Evolutionary conservation across 2,888 invertebrate genomes (phyloP).

Genomic region (Rotaria sp.): DNA sequence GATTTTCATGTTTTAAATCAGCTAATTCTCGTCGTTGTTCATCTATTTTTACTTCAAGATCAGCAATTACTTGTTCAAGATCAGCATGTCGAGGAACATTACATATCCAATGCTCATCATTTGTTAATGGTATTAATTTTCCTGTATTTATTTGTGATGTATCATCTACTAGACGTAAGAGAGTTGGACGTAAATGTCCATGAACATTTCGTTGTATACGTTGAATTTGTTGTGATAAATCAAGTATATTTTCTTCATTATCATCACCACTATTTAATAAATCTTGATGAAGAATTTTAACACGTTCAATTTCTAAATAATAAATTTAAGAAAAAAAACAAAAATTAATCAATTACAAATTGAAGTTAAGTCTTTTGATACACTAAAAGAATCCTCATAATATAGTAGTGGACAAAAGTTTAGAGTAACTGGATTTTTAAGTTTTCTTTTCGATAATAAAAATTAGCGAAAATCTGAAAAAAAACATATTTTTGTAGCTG

Average conservation of each 20-base stretch:
- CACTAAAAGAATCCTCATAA: too few species aligned
- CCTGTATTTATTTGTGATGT: neutral
- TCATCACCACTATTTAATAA: neutral
- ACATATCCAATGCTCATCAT: neutral
- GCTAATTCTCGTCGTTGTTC: neutral
- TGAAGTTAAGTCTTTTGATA: too few species aligned
- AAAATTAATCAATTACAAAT: too few species aligned
- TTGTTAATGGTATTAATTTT: neutral
- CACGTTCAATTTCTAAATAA: constrained; percentile 22
- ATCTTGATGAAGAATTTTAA: neutral
- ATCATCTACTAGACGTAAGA: neutral
- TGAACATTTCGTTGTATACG: neutral
- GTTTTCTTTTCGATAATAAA: too few species aligned
- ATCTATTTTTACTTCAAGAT: neutral
- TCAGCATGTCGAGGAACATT: neutral
- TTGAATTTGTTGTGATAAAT: neutral
- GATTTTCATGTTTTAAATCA: neutral
- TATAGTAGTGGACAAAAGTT: too few species aligned
- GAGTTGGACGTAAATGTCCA: neutral
- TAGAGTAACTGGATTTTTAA: too few species aligned
- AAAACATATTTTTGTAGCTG: too few species aligned
- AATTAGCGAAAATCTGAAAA: too few species aligned
- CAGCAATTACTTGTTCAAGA: neutral
- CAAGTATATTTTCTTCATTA: neutral
- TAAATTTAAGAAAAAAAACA: neutral